Evolutionary conservation across 2,113 vertebrate species (phyloP).

Genomic region (Sarotherodon lohbergeri): DNA sequence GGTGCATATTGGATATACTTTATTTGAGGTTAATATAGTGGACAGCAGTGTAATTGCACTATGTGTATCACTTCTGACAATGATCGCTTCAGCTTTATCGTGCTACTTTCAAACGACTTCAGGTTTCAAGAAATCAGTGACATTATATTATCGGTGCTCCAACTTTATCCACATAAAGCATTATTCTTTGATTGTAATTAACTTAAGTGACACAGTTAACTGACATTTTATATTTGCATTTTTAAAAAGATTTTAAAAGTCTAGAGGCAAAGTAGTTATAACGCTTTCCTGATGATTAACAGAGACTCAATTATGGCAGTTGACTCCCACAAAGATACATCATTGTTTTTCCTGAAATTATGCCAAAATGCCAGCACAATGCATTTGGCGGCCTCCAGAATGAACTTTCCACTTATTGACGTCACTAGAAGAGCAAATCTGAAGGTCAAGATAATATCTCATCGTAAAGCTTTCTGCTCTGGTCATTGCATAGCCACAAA

Average conservation of each 20-base stretch:
- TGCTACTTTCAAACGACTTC: neutral
- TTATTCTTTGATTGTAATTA: neutral
- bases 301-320: neutral
- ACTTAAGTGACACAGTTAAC: neutral
- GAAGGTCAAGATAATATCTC: neutral
- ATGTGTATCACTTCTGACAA: neutral
- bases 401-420: neutral
- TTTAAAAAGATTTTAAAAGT: neutral
- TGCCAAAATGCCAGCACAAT: neutral
- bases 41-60: neutral
- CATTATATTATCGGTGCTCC: neutral
- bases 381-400: neutral
- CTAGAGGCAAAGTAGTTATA: neutral
- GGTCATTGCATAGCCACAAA: neutral
- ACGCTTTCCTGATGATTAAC: neutral
- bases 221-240: neutral
- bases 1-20: neutral
- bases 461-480: neutral
- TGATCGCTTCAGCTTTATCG: neutral
- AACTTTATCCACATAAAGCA: neutral
- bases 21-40: neutral
- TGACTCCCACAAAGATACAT: neutral
- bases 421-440: neutral
- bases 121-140: neutral
- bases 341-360: neutral